Evolutionary conservation across 2,888 invertebrate genomes (phyloP), one percentile per base, ranked within the genome.

Genomic region (Sminthurides aquaticus): DNA sequence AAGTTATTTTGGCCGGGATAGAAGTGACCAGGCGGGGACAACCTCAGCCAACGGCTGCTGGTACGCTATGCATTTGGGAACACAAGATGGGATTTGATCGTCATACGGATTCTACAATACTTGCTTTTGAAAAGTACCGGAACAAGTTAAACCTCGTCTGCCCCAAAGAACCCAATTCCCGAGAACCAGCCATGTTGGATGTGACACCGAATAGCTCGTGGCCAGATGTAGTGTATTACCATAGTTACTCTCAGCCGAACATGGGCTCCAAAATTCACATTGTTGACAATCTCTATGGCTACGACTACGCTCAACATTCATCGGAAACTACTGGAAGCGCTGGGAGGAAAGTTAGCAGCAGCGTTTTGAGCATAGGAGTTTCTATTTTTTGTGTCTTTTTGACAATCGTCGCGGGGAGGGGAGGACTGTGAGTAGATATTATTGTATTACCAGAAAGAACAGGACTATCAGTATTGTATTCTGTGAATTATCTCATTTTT

Each of bases 221-320:
- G 89, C 95, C 96, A 0, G 93, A 95, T 79, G 81, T 85, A 28
- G 91, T 96, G 25, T 96, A 94, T 80, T 92, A 92, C 78, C 89
- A 96, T 81, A 93, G 93, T 67, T 95, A 91, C 80, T 90, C 91
- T 2, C 92, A 92, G 76, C 85, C 89, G 27, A 91, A 94, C 80
- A 95, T 96, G 92, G 96, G 96, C 68, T 94, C 92, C 83, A 91
- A 91, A 79, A 92, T 96, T 77, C 88, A 89, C 79, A 85, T 96
- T 26, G 88, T 95, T 62, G 94, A 96, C 79, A 64, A 64, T 64
- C 54, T 64, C 18, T 64, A 64, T 28, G 64, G 64, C 18, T 49
- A 25, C 25, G 26, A 49, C 25, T 28, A 54, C 48, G 52, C 49
- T n/a, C 61, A 61, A 8, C 25, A 11, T 5, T 61, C 54, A 2